Conservation (phyloP, 2,113 vertebrate species). For the Perca schrenkii region DNA sequence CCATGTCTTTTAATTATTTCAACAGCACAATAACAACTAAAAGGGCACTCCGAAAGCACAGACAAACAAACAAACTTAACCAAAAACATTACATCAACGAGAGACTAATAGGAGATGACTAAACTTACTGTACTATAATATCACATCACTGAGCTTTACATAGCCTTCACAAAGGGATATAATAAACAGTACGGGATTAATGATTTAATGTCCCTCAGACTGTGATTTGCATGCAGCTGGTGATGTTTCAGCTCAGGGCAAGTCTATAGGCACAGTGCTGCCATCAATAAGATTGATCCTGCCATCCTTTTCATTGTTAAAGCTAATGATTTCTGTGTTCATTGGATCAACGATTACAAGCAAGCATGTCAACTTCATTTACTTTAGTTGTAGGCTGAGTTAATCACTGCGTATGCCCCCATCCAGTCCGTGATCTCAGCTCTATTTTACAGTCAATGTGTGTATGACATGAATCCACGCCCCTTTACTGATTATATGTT, state of each 20-base stretch:
- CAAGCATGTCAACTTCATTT: constrained; percentile 46
- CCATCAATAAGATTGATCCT: constrained; percentile 47
- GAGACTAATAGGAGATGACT: too few species aligned
- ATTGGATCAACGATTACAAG: constrained; percentile 34
- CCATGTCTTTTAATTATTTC: too few species aligned
- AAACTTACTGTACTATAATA: too few species aligned
- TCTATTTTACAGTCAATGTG: constrained; percentile 24
- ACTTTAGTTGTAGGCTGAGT: constrained; percentile 33
- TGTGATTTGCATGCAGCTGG: constrained; percentile 53
- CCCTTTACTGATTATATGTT: constrained; percentile 51
- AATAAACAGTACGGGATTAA: constrained; percentile 41
- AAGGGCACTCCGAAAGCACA: too few species aligned
- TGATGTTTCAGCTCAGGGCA: constrained; percentile 2
- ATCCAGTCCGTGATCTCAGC: background rate
- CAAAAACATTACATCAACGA: too few species aligned
- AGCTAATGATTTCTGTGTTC: constrained; percentile 28
- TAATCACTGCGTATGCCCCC: constrained; percentile 17
- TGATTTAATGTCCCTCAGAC: constrained; percentile 40
- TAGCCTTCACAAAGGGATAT: constrained; percentile 11
- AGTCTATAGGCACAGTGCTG: constrained; percentile 23
- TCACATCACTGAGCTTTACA: constrained; percentile 36
- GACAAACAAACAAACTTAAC: too few species aligned
- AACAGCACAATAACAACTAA: too few species aligned
- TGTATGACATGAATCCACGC: constrained; percentile 22
- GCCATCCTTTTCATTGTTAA: constrained; percentile 22